phyloP scores from a whole-genome alignment of 2,113 vertebrate species.

The Piaya cayana region DNA sequence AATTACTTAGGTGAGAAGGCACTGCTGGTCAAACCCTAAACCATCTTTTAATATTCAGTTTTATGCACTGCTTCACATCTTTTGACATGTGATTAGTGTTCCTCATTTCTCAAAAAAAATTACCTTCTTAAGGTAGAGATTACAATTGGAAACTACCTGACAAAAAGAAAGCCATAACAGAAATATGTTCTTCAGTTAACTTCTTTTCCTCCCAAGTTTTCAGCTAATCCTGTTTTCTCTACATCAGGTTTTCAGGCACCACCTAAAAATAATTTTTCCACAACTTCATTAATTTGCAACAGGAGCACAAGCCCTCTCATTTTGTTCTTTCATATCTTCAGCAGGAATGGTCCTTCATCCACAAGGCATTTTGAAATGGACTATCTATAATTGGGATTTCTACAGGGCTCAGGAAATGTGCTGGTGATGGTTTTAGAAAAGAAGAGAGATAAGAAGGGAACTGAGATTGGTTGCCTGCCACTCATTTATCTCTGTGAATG shows the following conservation, averaged over 20 bases:
- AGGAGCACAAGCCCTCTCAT: neutral
- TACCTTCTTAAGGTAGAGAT: neutral
- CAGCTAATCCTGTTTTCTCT: neutral
- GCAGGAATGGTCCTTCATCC: neutral
- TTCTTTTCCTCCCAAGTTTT: neutral
- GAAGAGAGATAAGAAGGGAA: neutral
- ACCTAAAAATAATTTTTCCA: neutral
- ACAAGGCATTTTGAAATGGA: neutral
- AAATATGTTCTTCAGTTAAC: neutral
- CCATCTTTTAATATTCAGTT: neutral
- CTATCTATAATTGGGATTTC: slow-evolving; percentile 39
- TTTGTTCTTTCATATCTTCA: neutral
- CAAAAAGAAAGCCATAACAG: neutral
- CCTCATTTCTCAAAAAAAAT: neutral
- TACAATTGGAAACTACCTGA: neutral
- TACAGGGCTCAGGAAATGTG: neutral
- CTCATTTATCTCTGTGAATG: neutral
- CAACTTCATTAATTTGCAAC: neutral
- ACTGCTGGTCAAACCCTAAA: neutral
- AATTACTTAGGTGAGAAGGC: neutral
- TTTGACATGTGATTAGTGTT: neutral
- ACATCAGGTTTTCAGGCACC: neutral
- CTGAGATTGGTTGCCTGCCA: neutral
- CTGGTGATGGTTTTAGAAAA: neutral
- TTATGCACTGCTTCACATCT: neutral